Evolutionary conservation across 2,797 vertebrate species (phyloP).

Genomic region (Clarias platycephalus): DNA sequence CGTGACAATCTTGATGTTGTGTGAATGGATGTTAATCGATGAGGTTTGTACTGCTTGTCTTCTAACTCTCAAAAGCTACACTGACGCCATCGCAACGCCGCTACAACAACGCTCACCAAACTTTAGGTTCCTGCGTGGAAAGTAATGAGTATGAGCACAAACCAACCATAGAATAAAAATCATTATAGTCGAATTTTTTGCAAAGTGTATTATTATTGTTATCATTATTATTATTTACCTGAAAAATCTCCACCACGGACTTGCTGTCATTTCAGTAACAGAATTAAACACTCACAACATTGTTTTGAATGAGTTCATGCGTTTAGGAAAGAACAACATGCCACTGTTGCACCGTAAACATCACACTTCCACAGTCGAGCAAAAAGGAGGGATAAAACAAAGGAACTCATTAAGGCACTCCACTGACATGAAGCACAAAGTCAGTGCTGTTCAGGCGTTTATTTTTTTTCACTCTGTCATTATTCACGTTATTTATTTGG

Average conservation of each 20-base stretch:
- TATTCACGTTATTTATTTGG: constrained; percentile 1
- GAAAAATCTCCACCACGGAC: not conserved
- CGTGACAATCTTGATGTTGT: no score
- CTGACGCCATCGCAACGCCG: no score
- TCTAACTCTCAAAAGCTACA: no score
- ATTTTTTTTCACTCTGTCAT: constrained; percentile 2
- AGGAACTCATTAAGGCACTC: constrained; percentile 38
- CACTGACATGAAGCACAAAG: constrained; percentile 14
- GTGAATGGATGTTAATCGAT: no score
- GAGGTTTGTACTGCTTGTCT: no score
- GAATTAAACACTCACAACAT: not conserved
- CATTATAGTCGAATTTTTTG: no score
- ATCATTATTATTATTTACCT: not conserved
- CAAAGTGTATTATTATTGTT: no score
- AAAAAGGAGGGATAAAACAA: constrained; percentile 52
- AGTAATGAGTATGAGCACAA: no score
- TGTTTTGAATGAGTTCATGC: not conserved
- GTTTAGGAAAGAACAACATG: not conserved
- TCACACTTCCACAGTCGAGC: constrained; percentile 32
- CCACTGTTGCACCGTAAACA: constrained; percentile 13
- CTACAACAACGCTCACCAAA: no score
- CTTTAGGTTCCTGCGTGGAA: no score
- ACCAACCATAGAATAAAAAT: no score
- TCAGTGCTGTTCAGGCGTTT: not conserved
- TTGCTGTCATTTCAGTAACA: not conserved